Evolutionary conservation across 2,888 invertebrate genomes (phyloP).

Genomic region (Acanthosepion pharaonis): DNA sequence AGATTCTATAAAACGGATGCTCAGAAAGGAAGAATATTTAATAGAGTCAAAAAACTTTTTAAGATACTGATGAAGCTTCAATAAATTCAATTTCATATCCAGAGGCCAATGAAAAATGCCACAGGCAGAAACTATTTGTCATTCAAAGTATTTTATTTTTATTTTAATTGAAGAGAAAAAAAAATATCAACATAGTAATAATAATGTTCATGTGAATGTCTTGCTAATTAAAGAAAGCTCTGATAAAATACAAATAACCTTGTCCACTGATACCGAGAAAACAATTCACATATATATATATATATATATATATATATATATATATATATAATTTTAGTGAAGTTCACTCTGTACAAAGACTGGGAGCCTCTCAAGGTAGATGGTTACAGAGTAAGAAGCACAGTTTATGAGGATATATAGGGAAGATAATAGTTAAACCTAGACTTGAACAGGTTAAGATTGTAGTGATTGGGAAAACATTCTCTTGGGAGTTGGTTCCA

Average conservation of each 20-base stretch:
- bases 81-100: background rate
- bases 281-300: background rate
- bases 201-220: background rate
- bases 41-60: background rate
- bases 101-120: slow-evolving; percentile 12
- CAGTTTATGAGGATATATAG: too few relatives aligned
- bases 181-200: background rate
- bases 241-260: background rate
- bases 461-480: too few relatives aligned
- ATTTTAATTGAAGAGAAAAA: background rate
- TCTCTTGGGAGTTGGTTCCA: too few relatives aligned
- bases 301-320: too few relatives aligned
- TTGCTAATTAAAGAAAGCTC: background rate
- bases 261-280: background rate
- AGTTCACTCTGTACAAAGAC: too few relatives aligned
- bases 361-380: too few relatives aligned
- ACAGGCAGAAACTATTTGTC: background rate
- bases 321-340: too few relatives aligned
- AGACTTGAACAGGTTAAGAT: too few relatives aligned
- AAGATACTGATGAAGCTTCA: background rate
- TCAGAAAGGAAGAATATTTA: background rate
- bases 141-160: background rate
- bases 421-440: too few relatives aligned
- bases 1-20: background rate
- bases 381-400: too few relatives aligned